A percentile compares a stretch with the other conserved stretches of the same genome.
phyloP scores from a whole-genome alignment of 1,140 invertebrate genomes.

The Aphis gossypii region DNA sequence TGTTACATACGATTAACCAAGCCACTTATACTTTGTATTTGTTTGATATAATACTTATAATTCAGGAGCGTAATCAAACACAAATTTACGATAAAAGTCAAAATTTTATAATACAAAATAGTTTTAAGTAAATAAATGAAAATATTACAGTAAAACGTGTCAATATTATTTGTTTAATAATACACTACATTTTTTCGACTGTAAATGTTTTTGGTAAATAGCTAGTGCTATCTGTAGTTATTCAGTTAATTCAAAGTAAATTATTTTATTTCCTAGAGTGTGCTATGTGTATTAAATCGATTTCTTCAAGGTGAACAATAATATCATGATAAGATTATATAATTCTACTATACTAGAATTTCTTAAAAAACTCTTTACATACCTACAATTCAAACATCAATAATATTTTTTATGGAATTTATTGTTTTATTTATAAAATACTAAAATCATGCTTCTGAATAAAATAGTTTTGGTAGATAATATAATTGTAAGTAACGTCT shows the following conservation, averaged over 20 bases:
- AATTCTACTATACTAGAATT: too few species aligned
- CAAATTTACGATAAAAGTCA: not conserved
- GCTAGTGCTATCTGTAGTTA: slow-evolving; percentile 1
- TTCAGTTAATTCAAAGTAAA: not conserved
- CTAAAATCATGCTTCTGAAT: not conserved
- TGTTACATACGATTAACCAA: not conserved
- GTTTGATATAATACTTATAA: not conserved
- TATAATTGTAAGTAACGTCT: not conserved
- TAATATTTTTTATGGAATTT: too few species aligned
- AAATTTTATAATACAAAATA: not conserved
- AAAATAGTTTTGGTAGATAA: not conserved
- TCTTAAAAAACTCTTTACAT: too few species aligned
- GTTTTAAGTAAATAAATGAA: not conserved
- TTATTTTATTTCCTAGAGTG: slow-evolving; percentile 16
- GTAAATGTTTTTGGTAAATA: not conserved
- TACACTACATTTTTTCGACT: not conserved
- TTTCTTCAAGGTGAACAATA: not conserved
- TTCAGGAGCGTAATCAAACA: not conserved
- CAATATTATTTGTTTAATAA: not conserved
- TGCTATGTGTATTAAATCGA: not conserved
- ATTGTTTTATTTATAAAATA: not conserved
- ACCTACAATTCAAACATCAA: too few species aligned
- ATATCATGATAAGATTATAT: not conserved
- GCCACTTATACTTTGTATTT: not conserved
- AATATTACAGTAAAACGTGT: not conserved